Percentiles rank a stretch among this genome's conserved stretches.
phyloP scores from a whole-genome alignment of 2,113 vertebrate genomes.

The Nycticorax nycticorax region DNA sequence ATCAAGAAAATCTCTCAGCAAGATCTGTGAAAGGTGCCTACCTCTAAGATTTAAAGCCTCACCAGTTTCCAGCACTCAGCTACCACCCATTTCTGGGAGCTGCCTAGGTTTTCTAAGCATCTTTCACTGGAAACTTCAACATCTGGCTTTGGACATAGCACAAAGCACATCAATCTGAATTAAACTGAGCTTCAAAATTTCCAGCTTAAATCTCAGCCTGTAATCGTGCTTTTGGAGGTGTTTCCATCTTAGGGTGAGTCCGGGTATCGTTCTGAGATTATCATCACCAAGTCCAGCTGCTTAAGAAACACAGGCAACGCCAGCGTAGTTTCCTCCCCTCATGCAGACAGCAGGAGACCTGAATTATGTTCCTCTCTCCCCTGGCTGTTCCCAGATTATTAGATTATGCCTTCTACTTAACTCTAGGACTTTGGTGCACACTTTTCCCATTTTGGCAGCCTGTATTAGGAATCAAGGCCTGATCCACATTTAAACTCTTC shows the following conservation, averaged over 20 bases:
- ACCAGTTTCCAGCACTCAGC: background rate
- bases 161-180: background rate
- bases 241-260: background rate
- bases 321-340: background rate
- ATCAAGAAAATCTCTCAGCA: background rate
- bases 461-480: background rate
- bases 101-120: background rate
- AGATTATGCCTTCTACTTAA: background rate
- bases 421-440: background rate
- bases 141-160: background rate
- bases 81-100: background rate
- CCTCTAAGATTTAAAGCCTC: background rate
- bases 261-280: background rate
- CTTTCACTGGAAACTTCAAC: background rate
- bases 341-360: background rate
- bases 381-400: background rate
- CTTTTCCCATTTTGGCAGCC: background rate
- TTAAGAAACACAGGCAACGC: background rate
- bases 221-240: background rate
- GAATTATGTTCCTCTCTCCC: accelerated
- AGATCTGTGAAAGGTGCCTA: background rate
- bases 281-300: background rate
- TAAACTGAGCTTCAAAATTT: background rate
- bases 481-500: background rate
- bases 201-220: background rate